Evolutionary conservation across 2,888 invertebrate species (phyloP).

Genomic region (Lithophane ornitopus): DNA sequence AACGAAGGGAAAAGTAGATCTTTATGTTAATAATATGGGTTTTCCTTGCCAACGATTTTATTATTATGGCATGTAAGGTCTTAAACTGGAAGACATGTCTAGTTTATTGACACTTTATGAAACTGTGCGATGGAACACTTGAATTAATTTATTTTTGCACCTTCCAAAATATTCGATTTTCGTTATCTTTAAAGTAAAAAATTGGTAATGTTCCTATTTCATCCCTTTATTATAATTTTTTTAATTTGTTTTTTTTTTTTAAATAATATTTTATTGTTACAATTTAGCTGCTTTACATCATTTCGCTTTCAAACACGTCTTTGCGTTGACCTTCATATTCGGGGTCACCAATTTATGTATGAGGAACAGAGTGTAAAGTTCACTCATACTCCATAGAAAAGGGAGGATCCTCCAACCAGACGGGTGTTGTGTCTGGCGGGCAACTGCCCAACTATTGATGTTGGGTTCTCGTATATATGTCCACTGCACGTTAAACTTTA

Average conservation of each 20-base stretch:
- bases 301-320: conserved; percentile 20
- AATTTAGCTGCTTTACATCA: background rate
- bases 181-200: background rate
- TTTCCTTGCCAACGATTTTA: background rate
- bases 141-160: background rate
- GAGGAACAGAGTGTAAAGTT: too few relatives aligned
- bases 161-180: background rate
- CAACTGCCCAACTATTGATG: too few relatives aligned
- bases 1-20: conserved; percentile 34
- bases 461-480: too few relatives aligned
- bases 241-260: too few relatives aligned
- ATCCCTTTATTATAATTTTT: too few relatives aligned
- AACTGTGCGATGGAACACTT: background rate
- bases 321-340: too few relatives aligned
- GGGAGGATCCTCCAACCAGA: too few relatives aligned
- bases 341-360: too few relatives aligned
- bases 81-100: background rate
- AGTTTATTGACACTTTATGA: background rate
- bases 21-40: background rate
- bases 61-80: background rate
- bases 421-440: too few relatives aligned
- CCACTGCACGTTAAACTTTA: too few relatives aligned
- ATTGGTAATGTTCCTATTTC: background rate
- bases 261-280: too few relatives aligned
- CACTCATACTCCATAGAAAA: too few relatives aligned